Conservation (phyloP, 2,797 vertebrate species). For the Clarias fuscus region DNA sequence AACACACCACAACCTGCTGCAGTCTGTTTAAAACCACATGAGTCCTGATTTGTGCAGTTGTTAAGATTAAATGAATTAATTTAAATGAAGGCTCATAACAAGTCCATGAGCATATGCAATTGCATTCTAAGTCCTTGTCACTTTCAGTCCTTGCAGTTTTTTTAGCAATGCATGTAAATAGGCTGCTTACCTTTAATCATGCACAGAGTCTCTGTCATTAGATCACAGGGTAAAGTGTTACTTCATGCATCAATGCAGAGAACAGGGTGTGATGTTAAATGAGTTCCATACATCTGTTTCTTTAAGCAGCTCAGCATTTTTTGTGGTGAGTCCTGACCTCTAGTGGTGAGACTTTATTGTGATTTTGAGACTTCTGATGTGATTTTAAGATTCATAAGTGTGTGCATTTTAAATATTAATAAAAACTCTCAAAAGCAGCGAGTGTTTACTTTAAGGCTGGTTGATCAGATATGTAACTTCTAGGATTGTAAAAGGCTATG, state of each 20-base stretch:
- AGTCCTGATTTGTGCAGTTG: slow-evolving; percentile 14
- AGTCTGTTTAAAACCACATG: slow-evolving; percentile 29
- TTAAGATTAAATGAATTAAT: slow-evolving; percentile 14
- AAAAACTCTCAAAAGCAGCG: not conserved
- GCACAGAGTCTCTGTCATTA: not conserved
- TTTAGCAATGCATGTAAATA: not conserved
- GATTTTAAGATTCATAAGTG: not conserved
- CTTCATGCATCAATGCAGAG: not conserved
- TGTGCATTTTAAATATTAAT: not conserved
- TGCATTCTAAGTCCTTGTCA: slow-evolving; percentile 4
- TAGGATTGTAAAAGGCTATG: not conserved
- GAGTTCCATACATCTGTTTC: not conserved
- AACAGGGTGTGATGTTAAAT: not conserved
- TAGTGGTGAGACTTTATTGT: not conserved
- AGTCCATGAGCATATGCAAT: slow-evolving; percentile 19
- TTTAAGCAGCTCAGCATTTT: not conserved
- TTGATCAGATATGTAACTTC: not conserved
- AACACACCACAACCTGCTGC: not conserved
- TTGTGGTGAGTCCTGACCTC: slow-evolving; percentile 18
- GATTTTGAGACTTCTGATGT: not conserved
- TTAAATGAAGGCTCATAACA: slow-evolving; percentile 29
- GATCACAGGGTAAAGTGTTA: not conserved
- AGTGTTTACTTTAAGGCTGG: not conserved
- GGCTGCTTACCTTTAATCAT: not conserved
- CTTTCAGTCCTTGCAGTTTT: not conserved